Base-by-base conservation (phyloP, 2,113 vertebrate species). In the Apaloderma vittatum region DNA sequence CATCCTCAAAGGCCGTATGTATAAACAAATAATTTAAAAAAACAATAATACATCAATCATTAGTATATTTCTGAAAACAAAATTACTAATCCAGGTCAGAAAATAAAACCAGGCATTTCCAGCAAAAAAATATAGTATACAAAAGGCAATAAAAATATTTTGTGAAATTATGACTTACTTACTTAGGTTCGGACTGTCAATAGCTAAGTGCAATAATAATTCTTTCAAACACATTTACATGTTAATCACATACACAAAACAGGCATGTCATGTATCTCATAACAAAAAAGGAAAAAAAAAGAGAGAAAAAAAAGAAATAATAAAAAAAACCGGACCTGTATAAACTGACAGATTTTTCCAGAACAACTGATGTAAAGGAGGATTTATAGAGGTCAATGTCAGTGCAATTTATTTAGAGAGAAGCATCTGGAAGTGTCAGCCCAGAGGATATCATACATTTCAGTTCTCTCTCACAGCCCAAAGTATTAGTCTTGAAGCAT, bases 371-470 rank as follows among this genome's bases (percentile, higher is more conserved):
- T 29, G 18, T 54, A 86, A 70, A 87, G 22, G 58, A 90, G 27
- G 19, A 86, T 93, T 94, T 95, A 73, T 22, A 68, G 49, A 82
- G 94, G 46, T 59, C 70, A 92, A 29, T 73, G 75, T 88, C 59
- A 82, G 63, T 62, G n/a, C 32, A 76, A n/a, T 76, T 94, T 75
- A 73, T 88, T 83, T 79, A 45, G 72, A 75, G 49, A 80, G 72
- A 66, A 92, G 20, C 36, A 84, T 68, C 90, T 79, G 46, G 45
- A 91, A 90, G 46, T 51, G 65, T 66, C 79, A 93, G 49, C 32
- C 74, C 55, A 74, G 48, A 80, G 54, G 43, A 58, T 52, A 63
- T 12, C 21, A 61, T 48, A 37, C 54, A 89, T 89, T 93, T 89
- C 48, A 72, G n/a, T 74, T 59, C 49, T 37, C 48, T 51, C 61